phyloP scores from a whole-genome alignment of 2,113 vertebrate species.

The Drymodes brunneopygia region DNA sequence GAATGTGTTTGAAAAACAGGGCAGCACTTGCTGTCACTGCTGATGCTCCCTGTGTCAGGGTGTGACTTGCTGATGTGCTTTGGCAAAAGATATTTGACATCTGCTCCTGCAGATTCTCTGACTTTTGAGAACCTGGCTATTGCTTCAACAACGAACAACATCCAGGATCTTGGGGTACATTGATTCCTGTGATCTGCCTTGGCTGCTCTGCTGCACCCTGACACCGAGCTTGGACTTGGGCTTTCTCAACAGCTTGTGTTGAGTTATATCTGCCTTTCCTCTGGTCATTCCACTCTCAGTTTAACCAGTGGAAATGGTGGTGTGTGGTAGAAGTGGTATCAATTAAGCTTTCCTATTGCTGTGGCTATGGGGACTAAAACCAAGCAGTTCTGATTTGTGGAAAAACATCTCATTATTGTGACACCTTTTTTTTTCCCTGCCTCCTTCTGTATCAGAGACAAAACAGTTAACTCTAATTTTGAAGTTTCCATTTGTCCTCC shows the following conservation, averaged over 20 bases:
- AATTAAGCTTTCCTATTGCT: not conserved
- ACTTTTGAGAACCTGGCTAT: not conserved
- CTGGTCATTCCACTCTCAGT: not conserved
- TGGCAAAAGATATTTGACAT: not conserved
- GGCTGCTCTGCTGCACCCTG: not conserved
- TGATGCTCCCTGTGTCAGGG: not conserved
- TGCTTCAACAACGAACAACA: accelerated
- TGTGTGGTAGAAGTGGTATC: not conserved
- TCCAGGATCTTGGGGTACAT: not conserved
- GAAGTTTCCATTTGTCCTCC: not conserved
- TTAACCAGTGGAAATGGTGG: not conserved
- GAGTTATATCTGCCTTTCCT: not conserved
- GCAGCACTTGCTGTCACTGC: not conserved
- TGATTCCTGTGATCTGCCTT: not conserved
- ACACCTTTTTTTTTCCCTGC: accelerated
- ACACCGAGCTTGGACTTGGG: not conserved
- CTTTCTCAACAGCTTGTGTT: not conserved
- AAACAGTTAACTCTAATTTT: not conserved
- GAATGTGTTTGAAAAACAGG: not conserved
- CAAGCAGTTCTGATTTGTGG: not conserved
- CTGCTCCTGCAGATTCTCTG: not conserved
- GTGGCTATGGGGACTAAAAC: not conserved
- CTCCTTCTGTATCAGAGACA: not conserved
- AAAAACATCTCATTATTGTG: not conserved
- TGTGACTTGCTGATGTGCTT: accelerated